These are phyloP conservation scores for Serilophus lunatus DNA, from an alignment of 2,113 vertebrate species.

Conservation along the genomic window DNA sequence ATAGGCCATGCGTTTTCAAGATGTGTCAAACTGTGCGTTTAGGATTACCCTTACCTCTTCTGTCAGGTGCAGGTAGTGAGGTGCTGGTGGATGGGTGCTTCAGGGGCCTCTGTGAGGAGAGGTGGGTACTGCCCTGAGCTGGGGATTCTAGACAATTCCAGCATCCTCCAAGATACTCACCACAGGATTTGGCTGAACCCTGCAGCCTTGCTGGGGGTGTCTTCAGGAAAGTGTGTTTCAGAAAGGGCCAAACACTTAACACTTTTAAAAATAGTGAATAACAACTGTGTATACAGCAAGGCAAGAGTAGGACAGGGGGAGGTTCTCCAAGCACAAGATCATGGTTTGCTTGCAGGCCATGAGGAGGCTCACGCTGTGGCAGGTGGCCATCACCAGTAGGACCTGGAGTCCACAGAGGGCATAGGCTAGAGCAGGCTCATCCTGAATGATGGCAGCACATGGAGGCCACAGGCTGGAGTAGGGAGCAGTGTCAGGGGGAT, in stretches of 20 bases:
- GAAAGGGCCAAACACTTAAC: not conserved
- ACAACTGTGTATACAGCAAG: not conserved
- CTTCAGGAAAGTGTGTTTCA: fast-evolving
- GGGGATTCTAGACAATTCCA: fast-evolving
- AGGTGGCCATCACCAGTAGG: not conserved
- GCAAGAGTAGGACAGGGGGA: not conserved
- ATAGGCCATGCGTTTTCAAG: not conserved
- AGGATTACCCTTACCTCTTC: not conserved
- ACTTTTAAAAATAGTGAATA: not conserved
- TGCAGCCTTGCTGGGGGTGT: fast-evolving
- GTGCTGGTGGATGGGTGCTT: fast-evolving
- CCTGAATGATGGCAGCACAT: fast-evolving
- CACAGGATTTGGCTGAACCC: fast-evolving
- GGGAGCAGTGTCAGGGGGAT: fast-evolving
- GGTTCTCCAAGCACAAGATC: fast-evolving
- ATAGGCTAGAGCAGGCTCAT: not conserved
- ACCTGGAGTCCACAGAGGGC: not conserved
- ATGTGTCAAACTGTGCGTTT: fast-evolving
- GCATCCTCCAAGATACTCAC: fast-evolving
- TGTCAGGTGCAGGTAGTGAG: fast-evolving
- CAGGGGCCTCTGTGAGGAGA: not conserved
- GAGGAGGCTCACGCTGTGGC: fast-evolving
- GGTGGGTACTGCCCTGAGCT: fast-evolving
- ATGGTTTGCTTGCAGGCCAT: not conserved
- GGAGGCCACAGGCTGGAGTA: not conserved